phyloP scores from a whole-genome alignment of 2,888 invertebrate genomes.

The Patella depressa region DNA sequence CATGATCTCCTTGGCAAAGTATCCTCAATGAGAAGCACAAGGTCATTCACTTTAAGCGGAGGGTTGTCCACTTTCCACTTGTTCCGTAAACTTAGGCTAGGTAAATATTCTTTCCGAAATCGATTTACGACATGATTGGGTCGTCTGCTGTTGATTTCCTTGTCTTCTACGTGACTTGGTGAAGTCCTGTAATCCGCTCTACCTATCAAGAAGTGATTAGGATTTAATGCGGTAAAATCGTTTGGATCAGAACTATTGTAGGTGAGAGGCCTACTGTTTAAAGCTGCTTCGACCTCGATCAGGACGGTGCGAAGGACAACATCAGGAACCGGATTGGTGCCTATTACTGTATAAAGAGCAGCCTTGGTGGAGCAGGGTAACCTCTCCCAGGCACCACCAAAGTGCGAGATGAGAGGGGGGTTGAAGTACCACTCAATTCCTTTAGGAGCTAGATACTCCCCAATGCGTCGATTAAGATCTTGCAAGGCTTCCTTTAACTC shows the following conservation, averaged over 20 bases:
- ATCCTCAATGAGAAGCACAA: not conserved
- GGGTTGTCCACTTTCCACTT: not conserved
- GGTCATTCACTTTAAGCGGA: not conserved
- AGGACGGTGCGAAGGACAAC: slow-evolving; percentile 13
- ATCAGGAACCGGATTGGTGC: slow-evolving; percentile 6
- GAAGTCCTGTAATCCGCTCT: slow-evolving; percentile 3
- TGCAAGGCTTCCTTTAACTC: slow-evolving; percentile 28
- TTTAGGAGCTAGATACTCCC: slow-evolving; percentile 27
- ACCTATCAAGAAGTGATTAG: slow-evolving; percentile 23
- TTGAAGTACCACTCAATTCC: slow-evolving; percentile 63
- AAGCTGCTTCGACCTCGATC: slow-evolving; percentile 26
- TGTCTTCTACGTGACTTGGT: not conserved
- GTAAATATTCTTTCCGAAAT: not conserved
- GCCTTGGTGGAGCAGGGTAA: slow-evolving; percentile 61
- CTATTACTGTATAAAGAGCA: slow-evolving; percentile 17
- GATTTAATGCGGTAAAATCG: slow-evolving; percentile 26
- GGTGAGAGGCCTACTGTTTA: slow-evolving; percentile 28
- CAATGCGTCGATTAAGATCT: slow-evolving; percentile 23
- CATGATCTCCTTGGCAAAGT: not conserved
- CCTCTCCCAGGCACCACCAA: slow-evolving; percentile 67
- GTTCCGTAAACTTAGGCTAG: not conserved
- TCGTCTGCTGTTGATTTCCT: slow-evolving; percentile 17
- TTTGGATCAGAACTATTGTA: slow-evolving; percentile 22
- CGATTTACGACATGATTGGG: not conserved
- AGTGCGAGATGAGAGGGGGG: slow-evolving; percentile 62